Base-by-base conservation (phyloP, 2,888 invertebrate species). In the Epiperipatus broadwayi region DNA sequence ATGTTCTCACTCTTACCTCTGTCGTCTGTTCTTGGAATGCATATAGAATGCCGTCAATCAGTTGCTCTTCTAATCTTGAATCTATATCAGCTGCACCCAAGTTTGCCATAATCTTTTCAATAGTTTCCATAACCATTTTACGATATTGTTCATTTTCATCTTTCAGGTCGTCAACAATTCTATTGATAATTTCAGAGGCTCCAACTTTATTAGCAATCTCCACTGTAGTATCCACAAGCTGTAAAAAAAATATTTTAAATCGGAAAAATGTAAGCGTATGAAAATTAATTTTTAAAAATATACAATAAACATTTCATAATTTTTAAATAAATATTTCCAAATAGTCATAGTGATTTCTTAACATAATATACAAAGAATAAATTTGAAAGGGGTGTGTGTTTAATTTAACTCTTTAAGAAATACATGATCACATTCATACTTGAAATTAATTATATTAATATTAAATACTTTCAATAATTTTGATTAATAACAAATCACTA, bases 121-220 rank as follows among this genome's bases (percentile, higher is more conserved):
- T 95, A 0, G 93, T 95, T 61, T 99, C 97, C 91, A 99, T 97
- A 2, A 97, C 97, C 97, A 99, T 99, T 66, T 99, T 99, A 43
- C 97, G 71, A 61, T 97, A 99, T 56, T 93, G 91, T 60, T 99
- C 97, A 57, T 95, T 93, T 61, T 97, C 97, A 57, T 99, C 97
- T 63, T 99, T 99, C 41, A 99, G 65, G 63, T 99, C 97, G 53
- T 99, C 97, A 1, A 99, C 97, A 32, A 99, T 85, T 45, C 95
- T 71, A 59, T 87, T 89, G 43, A 99, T 87, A 45, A 99, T 99
- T 68, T 97, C 97, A 0, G 93, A 89, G 3, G 93, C 85, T n/a
- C 97, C 97, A 38, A 95, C 93, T 68, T 99, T 99, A 59, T 95
- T 95, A 5, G 97, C 97, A 45, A 99, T 99, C 67, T 99, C 97